phyloP scores from a whole-genome alignment of 2,888 invertebrate genomes.

The Azorinus chamasolen region DNA sequence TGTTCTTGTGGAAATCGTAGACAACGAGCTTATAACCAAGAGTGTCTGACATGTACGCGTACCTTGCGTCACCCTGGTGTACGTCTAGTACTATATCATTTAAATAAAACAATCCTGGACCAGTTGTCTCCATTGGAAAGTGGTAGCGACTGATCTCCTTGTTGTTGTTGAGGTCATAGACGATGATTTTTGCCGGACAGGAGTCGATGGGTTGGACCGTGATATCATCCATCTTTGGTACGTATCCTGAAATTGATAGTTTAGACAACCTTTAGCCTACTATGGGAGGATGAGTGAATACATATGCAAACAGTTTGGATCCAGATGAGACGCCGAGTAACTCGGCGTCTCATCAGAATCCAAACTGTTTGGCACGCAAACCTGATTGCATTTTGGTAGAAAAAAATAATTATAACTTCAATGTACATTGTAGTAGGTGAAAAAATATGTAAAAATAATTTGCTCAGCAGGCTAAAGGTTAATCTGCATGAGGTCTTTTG shows the following conservation, averaged over 20 bases:
- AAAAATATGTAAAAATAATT: too few species aligned
- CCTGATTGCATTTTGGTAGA: too few species aligned
- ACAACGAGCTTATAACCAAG: constrained; percentile 65
- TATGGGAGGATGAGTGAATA: too few species aligned
- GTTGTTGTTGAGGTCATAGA: constrained; percentile 65
- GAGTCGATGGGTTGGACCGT: constrained; percentile 38
- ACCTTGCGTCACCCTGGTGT: constrained; percentile 48
- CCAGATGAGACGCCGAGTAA: too few species aligned
- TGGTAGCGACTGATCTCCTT: constrained; percentile 54
- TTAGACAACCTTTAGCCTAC: too few species aligned
- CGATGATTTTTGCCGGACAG: constrained; percentile 70
- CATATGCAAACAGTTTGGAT: too few species aligned
- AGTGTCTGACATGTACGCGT: constrained; percentile 72
- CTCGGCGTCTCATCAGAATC: too few species aligned
- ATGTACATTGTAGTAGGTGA: too few species aligned
- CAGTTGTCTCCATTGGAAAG: constrained; percentile 55
- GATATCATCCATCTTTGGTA: constrained; percentile 21
- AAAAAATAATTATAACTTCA: too few species aligned
- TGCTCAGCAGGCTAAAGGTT: too few species aligned
- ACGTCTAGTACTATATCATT: constrained; percentile 72
- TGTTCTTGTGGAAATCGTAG: constrained; percentile 59
- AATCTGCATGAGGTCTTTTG: too few species aligned
- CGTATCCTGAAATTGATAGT: constrained; percentile 51
- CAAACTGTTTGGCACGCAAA: too few species aligned
- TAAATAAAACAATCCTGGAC: constrained; percentile 61